Base-by-base conservation (phyloP, 1,140 invertebrate genomes). In the Nomia melanderi region DNA sequence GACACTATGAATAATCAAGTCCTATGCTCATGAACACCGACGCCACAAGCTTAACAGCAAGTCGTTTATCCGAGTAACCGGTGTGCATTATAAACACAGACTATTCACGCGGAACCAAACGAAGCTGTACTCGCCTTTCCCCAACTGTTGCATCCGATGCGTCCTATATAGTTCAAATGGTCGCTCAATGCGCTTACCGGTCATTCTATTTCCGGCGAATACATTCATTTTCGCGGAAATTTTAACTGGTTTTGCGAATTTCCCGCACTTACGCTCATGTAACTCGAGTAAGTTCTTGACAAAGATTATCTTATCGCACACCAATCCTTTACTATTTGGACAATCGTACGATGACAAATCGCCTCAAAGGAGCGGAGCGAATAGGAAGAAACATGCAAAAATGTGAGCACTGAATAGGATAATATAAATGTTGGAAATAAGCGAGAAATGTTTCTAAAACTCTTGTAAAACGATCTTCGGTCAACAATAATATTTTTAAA, bases 121-220 rank as follows among this genome's bases (percentile, higher is more conserved):
- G 17, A 50, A n/a, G 39, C 27, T 50, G 12, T 14, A 41, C n/a
- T 56, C 50, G 6, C 8, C 12, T 56, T 74, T 56, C 56, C 62
- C 62, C 71, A 74, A 74, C 71, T 74, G 71, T 74, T 74, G 71
- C 71, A 66, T 74, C 27, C 11, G 14, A 54, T 56, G 27, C 6
- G 17, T 3, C 11, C 27, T 39, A 63, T 62, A 57, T 29, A 29
- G 11, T 5, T 17, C 29, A 20, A 1, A 54, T 64, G 0, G 25
- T 20, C 14, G 6, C 33, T 7, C 20, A 50, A 65, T 65, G 62
- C 47, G 39, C n/a, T 73, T 60, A 31, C 31, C 33, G 33, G 60
- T 65, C 59, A 64, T 67, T 75, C 73, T 75, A 75, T 75, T 75
- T 75, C 57, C 73, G 47, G 64, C 57, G 14, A 33, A 56, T 41